These are phyloP conservation scores for Crematogaster levior DNA, from an alignment of 2,888 invertebrate genomes.

Conservation along the genomic window DNA sequence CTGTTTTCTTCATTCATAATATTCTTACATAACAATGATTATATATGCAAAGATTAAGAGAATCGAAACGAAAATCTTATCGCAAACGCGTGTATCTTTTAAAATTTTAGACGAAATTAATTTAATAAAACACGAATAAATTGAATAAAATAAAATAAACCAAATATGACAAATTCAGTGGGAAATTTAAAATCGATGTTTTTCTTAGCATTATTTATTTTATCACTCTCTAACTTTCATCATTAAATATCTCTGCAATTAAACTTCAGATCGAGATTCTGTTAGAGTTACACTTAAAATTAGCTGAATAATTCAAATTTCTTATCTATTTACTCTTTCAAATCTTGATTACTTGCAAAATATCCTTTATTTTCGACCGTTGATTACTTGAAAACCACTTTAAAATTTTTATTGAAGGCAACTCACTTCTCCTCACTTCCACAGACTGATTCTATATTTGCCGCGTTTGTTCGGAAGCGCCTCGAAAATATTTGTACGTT, in stretches of 20 bases:
- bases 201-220: background rate
- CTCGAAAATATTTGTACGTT: constrained; percentile 19
- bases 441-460: background rate
- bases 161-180: background rate
- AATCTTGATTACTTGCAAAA: background rate
- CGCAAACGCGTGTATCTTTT: background rate
- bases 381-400: background rate
- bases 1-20: background rate
- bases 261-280: constrained; percentile 4
- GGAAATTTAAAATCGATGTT: background rate
- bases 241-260: background rate
- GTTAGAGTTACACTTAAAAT: constrained; percentile 6
- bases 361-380: background rate
- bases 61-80: background rate
- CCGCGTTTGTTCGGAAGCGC: background rate
- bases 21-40: too few species aligned
- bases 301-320: constrained; percentile 2
- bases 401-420: background rate
- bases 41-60: too few species aligned
- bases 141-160: background rate
- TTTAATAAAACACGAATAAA: background rate
- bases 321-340: background rate
- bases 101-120: too few species aligned
- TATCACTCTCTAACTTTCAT: background rate
- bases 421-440: background rate